Percentiles rank a stretch among this genome's conserved stretches.
Evolutionary conservation across 1,140 invertebrate genomes (phyloP).

Genomic region (Bradysia coprophila): DNA sequence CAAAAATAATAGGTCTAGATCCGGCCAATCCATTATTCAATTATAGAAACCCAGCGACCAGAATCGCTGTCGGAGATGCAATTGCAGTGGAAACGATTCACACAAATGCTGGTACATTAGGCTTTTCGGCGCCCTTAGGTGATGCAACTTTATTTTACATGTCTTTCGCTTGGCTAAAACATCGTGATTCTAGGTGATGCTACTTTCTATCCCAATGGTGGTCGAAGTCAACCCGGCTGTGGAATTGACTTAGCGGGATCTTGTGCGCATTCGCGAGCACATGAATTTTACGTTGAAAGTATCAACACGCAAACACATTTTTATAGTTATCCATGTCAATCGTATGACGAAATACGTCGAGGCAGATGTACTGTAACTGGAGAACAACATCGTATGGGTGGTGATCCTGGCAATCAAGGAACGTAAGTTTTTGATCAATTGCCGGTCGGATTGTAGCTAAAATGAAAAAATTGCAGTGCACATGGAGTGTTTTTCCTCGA

Average conservation of each 20-base stretch:
- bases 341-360: background rate
- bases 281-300: conserved; percentile 16
- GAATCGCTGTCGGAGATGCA: conserved; percentile 31
- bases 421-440: too few species aligned
- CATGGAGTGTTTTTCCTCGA: too few species aligned
- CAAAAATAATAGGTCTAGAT: conserved; percentile 21
- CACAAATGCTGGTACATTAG: conserved; percentile 30
- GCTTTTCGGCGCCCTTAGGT: conserved; percentile 27
- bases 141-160: conserved; percentile 20
- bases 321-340: background rate
- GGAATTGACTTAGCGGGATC: background rate
- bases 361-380: background rate
- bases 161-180: background rate
- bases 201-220: conserved; percentile 31
- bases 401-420: background rate
- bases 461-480: too few species aligned
- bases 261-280: conserved; percentile 12
- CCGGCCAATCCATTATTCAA: conserved; percentile 27
- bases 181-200: conserved; percentile 25
- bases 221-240: conserved; percentile 1
- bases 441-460: too few species aligned
- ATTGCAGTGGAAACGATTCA: conserved; percentile 42
- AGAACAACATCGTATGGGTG: background rate
- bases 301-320: background rate
- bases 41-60: conserved; percentile 6